These are phyloP conservation scores for Agrypnia vestita DNA, from an alignment of 1,140 invertebrate genomes.

Conservation along the genomic window DNA sequence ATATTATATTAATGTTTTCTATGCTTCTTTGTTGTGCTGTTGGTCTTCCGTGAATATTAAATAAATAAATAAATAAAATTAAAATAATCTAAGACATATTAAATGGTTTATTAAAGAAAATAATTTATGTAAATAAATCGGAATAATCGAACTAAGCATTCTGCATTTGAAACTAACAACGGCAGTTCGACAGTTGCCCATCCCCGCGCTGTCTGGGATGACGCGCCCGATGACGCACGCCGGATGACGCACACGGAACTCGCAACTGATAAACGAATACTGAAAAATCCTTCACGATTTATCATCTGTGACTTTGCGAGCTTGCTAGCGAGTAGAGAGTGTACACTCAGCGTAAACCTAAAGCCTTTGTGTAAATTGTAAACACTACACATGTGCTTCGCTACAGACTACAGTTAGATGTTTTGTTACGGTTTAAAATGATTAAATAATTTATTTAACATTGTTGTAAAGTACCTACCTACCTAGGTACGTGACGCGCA, in stretches of 20 bases:
- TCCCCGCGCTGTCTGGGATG: constrained; percentile 18
- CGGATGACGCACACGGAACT: constrained; percentile 43
- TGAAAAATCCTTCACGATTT: constrained; percentile 44
- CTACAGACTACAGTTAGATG: background rate
- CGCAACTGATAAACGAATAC: constrained; percentile 30
- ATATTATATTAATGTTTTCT: too few species aligned
- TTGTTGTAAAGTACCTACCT: too few species aligned
- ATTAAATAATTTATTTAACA: too few species aligned
- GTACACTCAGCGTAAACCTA: background rate
- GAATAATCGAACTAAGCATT: too few species aligned
- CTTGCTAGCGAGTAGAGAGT: background rate
- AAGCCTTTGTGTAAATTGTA: constrained; percentile 19
- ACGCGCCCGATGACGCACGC: constrained; percentile 36
- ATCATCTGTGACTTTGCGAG: constrained; percentile 34
- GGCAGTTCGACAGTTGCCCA: background rate
- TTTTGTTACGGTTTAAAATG: background rate
- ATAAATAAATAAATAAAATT: too few species aligned
- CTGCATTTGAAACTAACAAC: too few species aligned
- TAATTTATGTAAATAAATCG: too few species aligned
- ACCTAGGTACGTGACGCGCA: too few species aligned
- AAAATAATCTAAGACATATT: too few species aligned
- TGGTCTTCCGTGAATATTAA: too few species aligned
- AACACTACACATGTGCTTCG: background rate
- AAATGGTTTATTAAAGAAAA: too few species aligned
- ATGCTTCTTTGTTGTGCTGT: too few species aligned